These are phyloP conservation scores for Theonella swinhoei DNA, from an alignment of 37 sponge, comb jelly and placozoan genomes.

Conservation along the genomic window DNA sequence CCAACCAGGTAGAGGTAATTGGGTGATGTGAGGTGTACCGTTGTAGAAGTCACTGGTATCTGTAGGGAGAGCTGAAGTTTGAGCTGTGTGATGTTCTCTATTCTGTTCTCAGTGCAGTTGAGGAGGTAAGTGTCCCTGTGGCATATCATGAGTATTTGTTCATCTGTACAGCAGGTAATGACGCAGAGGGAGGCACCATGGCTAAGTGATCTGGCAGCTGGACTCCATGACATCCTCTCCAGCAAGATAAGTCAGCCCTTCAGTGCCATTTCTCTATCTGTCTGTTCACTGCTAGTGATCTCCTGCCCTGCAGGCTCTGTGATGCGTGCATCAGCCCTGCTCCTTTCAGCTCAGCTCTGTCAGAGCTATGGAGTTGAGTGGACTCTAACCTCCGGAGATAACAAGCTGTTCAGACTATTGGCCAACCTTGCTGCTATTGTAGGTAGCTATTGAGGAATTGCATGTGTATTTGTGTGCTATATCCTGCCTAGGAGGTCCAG, in stretches of 20 bases:
- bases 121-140: slow-evolving; percentile 5
- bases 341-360: slow-evolving; percentile 39
- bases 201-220: slow-evolving; percentile 53
- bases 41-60: neutral
- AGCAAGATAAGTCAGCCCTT: slow-evolving; percentile 42
- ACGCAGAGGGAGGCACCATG: slow-evolving; percentile 7
- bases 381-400: neutral
- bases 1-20: slow-evolving; percentile 29
- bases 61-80: slow-evolving; percentile 67
- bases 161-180: neutral
- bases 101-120: slow-evolving; percentile 5
- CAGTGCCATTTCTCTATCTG: neutral
- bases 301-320: neutral
- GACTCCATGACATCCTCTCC: slow-evolving; percentile 57
- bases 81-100: slow-evolving; percentile 20
- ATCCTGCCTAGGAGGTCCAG: slow-evolving; percentile 25
- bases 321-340: slow-evolving; percentile 33
- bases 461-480: neutral
- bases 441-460: neutral
- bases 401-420: slow-evolving; percentile 23
- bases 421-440: slow-evolving; percentile 33
- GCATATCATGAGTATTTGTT: neutral
- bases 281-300: neutral
- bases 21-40: too few species aligned
- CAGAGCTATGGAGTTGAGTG: slow-evolving; percentile 48